Evolutionary conservation across 1,140 invertebrate genomes (phyloP).

Genomic region (Drosophila ohnishii): DNA sequence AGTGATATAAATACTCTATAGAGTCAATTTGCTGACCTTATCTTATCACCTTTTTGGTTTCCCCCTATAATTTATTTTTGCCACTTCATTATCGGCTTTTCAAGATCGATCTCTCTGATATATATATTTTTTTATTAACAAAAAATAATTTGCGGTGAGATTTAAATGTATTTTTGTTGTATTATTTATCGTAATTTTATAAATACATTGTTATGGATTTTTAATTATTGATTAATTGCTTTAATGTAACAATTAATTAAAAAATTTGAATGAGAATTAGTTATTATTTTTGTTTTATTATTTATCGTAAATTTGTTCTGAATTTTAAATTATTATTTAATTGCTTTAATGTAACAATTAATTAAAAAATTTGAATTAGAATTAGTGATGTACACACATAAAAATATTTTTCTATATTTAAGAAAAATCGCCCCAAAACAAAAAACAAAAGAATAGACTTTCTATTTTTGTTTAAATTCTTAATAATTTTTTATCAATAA

Average conservation of each 20-base stretch:
- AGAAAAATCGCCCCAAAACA: no score
- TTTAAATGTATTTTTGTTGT: not conserved
- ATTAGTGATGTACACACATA: no score
- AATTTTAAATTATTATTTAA: not conserved
- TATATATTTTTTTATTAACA: not conserved
- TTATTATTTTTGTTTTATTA: constrained; percentile 3
- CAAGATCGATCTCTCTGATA: constrained; percentile 9
- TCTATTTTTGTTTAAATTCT: not conserved
- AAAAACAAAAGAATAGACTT: no score
- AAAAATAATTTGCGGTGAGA: not conserved
- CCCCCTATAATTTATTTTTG: constrained; percentile 16
- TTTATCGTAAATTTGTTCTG: not conserved
- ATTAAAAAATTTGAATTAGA: not conserved
- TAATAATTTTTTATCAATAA: not conserved
- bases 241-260: not conserved
- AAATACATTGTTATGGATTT: not conserved
- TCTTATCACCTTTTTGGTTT: constrained; percentile 16
- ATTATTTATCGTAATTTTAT: not conserved
- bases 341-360: not conserved
- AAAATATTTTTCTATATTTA: no score
- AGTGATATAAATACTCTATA: constrained; percentile 1
- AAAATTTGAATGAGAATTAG: no score
- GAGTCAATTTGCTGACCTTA: constrained; percentile 17
- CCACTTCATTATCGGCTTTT: constrained; percentile 14
- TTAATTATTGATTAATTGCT: not conserved